Percentiles rank a stretch among this genome's conserved stretches.
Conservation (phyloP, 2,797 vertebrate species). For the Oceanodroma leucorhoa region DNA sequence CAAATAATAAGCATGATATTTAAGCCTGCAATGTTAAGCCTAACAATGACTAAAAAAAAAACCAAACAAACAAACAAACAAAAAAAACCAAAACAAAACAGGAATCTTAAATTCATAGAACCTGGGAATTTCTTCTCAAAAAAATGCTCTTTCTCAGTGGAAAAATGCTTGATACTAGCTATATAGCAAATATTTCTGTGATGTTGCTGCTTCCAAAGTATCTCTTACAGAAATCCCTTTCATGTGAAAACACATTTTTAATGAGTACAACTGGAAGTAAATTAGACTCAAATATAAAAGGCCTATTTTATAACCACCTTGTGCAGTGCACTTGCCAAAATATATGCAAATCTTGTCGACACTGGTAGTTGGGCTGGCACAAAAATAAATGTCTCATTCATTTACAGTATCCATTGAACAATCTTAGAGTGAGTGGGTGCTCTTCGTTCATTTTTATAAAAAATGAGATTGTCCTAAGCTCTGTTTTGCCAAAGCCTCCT, state of each 20-base stretch:
- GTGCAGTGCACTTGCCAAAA: conserved; percentile 71
- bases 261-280: conserved; percentile 38
- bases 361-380: conserved; percentile 73
- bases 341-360: conserved; percentile 74
- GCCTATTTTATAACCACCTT: conserved; percentile 71
- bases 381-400: conserved; percentile 78
- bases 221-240: conserved; percentile 35
- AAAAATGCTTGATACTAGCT: conserved; percentile 6
- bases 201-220: conserved; percentile 14
- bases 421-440: conserved; percentile 49
- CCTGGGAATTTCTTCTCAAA: background rate
- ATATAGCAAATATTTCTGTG: conserved; percentile 15
- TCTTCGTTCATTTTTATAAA: conserved; percentile 64
- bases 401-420: conserved; percentile 73
- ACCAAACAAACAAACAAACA: too few species aligned
- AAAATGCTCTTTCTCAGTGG: background rate
- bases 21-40: background rate
- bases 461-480: conserved; percentile 59
- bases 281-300: conserved; percentile 70
- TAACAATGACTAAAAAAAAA: background rate
- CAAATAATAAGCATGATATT: background rate
- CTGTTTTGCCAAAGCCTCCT: conserved; percentile 40
- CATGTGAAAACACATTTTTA: conserved; percentile 49
- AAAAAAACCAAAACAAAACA: background rate
- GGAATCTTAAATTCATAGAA: background rate